Percentiles rank a stretch among this genome's conserved stretches.
Evolutionary conservation across 2,113 vertebrate species (phyloP).

Genomic region (Psilopogon haemacephalus): DNA sequence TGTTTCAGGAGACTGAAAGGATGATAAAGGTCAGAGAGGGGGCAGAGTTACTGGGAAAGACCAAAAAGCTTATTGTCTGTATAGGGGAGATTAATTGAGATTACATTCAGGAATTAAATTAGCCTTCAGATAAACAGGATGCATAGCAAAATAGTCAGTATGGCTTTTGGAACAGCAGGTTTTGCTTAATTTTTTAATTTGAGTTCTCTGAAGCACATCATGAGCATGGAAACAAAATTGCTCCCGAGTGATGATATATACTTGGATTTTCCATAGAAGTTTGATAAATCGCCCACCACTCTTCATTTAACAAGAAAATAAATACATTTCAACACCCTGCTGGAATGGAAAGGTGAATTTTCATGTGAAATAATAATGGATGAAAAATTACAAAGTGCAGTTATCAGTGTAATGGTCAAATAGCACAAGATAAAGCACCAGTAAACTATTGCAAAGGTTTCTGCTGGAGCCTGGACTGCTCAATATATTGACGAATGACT

Average conservation of each 20-base stretch:
- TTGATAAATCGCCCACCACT: background rate
- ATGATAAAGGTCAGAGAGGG: background rate
- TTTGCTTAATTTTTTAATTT: accelerated
- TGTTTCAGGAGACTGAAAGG: background rate
- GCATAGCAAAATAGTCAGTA: background rate
- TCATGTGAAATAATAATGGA: background rate
- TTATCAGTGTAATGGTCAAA: background rate
- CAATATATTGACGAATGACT: background rate
- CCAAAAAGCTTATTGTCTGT: background rate
- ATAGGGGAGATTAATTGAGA: background rate
- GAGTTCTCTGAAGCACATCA: background rate
- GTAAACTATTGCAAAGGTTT: background rate
- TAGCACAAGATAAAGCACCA: background rate
- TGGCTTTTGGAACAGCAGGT: background rate
- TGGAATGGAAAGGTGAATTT: background rate
- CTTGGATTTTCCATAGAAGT: background rate
- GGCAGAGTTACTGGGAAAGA: background rate
- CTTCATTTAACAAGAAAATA: background rate
- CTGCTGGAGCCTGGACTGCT: background rate
- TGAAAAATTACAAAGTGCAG: background rate
- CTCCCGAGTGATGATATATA: background rate
- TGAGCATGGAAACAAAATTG: background rate
- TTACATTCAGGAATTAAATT: background rate
- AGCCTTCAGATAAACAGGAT: background rate
- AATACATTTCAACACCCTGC: background rate